These are phyloP conservation scores for Anguilla anguilla DNA, from an alignment of 2,797 vertebrate species.

Conservation along the genomic window DNA sequence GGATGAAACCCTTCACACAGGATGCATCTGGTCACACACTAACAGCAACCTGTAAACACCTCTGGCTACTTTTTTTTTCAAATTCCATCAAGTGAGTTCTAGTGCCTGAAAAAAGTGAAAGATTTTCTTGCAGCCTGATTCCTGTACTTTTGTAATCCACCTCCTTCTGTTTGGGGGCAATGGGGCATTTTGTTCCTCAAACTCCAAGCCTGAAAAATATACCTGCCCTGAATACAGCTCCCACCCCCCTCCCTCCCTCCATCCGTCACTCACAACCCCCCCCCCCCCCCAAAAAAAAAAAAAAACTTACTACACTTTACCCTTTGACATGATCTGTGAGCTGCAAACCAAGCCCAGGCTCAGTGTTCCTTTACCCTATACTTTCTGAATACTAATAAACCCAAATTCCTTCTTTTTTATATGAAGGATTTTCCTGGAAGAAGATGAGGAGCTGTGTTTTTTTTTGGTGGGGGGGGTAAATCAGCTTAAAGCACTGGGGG, in stretches of 20 bases:
- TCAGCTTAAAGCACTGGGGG: slow-evolving; percentile 53
- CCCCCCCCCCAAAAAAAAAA: neutral
- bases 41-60: neutral
- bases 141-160: neutral
- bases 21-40: neutral
- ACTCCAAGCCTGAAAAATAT: neutral
- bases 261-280: too few relatives aligned
- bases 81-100: neutral
- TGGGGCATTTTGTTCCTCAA: neutral
- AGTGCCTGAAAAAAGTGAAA: neutral
- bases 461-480: slow-evolving; percentile 36
- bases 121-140: neutral
- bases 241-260: neutral
- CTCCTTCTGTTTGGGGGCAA: neutral
- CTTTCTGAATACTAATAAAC: slow-evolving; percentile 30
- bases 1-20: neutral
- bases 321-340: slow-evolving; percentile 23
- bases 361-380: slow-evolving; percentile 26
- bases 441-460: neutral
- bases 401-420: slow-evolving; percentile 39
- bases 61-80: too few relatives aligned
- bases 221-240: slow-evolving; percentile 19
- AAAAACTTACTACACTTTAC: slow-evolving; percentile 4
- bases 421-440: slow-evolving; percentile 24
- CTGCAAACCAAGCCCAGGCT: neutral